Conservation (phyloP, 2,113 vertebrate genomes). For the Caretta caretta region DNA sequence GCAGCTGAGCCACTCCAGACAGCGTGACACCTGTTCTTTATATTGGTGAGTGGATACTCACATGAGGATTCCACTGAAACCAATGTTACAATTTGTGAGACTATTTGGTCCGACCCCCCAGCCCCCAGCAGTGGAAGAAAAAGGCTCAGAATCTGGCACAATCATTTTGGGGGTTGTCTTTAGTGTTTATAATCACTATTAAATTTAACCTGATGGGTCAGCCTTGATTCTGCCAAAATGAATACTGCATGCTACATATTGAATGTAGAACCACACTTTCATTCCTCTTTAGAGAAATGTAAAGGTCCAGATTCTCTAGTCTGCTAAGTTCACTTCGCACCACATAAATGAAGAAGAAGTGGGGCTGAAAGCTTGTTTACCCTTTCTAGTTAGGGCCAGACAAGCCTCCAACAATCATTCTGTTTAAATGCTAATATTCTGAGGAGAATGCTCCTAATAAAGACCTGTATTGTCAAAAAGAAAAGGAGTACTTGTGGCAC, state of each 20-base stretch:
- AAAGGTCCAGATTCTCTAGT: background rate
- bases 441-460: background rate
- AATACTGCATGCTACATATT: background rate
- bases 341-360: background rate
- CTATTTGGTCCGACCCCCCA: background rate
- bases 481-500: too few relatives aligned
- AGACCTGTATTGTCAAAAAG: background rate
- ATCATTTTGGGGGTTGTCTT: background rate
- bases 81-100: background rate
- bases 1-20: too few relatives aligned
- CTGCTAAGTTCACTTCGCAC: background rate
- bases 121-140: background rate
- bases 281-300: background rate
- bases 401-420: background rate
- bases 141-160: background rate
- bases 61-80: background rate
- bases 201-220: background rate
- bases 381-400: background rate
- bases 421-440: background rate
- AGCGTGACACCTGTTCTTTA: background rate
- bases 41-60: background rate
- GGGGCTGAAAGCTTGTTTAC: background rate
- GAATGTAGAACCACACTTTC: too few relatives aligned
- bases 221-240: background rate
- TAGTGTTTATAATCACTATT: background rate